A percentile compares a stretch with the other conserved stretches of the same genome.
phyloP scores from a whole-genome alignment of 2,797 vertebrate species.

The Hyperoplus immaculatus region DNA sequence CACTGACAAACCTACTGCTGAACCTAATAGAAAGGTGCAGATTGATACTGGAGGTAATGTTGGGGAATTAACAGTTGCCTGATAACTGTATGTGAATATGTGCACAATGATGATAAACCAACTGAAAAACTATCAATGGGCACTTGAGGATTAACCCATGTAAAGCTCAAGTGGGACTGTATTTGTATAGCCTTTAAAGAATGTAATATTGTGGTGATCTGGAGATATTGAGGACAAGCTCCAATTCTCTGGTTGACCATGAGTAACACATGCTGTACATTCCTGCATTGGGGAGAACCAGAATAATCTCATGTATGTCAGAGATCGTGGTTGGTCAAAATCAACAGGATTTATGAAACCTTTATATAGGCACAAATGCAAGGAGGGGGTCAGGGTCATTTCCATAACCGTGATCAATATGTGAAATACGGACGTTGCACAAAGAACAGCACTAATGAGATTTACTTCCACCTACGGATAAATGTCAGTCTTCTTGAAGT shows the following conservation, averaged over 20 bases:
- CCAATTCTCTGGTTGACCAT: slow-evolving; percentile 42
- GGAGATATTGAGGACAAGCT: slow-evolving; percentile 43
- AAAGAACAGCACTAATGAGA: slow-evolving; percentile 13
- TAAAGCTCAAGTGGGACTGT: slow-evolving; percentile 25
- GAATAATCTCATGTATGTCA: slow-evolving; percentile 67
- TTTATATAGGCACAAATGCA: background rate
- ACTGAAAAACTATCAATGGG: slow-evolving; percentile 4
- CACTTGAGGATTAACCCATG: background rate
- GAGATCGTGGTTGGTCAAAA: slow-evolving; percentile 29
- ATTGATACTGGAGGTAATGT: background rate
- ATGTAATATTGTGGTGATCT: slow-evolving; percentile 52
- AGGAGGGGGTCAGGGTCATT: background rate
- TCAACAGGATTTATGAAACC: slow-evolving; percentile 30
- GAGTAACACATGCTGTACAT: slow-evolving; percentile 68
- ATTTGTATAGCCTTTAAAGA: slow-evolving; percentile 36
- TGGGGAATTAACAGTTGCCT: no score
- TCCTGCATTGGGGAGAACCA: slow-evolving; percentile 64
- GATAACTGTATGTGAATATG: background rate
- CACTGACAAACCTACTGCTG: no score
- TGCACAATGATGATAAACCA: background rate
- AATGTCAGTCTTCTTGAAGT: slow-evolving; percentile 32
- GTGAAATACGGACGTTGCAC: background rate
- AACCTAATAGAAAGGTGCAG: background rate
- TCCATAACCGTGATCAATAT: background rate
- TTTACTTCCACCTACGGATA: slow-evolving; percentile 30